These are phyloP conservation scores for Ceratotherium simum DNA, from an alignment of 2,113 vertebrate species.

Conservation along the genomic window DNA sequence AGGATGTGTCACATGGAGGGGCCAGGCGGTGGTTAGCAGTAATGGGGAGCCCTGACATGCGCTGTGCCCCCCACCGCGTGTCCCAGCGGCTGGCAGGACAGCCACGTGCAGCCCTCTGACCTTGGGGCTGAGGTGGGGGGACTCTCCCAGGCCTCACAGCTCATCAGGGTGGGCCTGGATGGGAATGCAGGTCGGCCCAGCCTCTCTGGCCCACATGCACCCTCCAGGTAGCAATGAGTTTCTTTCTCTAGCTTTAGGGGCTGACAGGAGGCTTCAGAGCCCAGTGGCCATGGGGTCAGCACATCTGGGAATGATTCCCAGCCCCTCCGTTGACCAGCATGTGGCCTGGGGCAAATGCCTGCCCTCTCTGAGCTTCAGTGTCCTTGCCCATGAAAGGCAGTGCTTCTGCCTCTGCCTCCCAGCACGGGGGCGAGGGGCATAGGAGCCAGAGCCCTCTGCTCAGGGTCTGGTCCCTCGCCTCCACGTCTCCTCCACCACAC, in stretches of 20 bases:
- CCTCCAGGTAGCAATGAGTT: background rate
- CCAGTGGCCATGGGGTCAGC: background rate
- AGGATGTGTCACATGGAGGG: background rate
- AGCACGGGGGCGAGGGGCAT: background rate
- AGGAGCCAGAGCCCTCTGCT: background rate
- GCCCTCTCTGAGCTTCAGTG: background rate
- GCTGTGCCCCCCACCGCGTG: background rate
- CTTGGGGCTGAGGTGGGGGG: background rate
- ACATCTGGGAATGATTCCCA: background rate
- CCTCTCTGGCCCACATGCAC: background rate
- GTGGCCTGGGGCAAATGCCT: background rate
- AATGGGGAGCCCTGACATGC: background rate
- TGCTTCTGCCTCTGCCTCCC: no score
- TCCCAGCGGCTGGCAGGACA: background rate
- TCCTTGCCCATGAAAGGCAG: background rate
- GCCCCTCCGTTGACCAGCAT: accelerated
- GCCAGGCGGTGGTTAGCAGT: background rate
- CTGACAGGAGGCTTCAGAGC: background rate
- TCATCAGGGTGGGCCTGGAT: accelerated
- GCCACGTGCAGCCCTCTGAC: background rate
- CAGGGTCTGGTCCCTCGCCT: background rate
- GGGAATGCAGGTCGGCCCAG: accelerated
- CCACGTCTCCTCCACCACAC: background rate
- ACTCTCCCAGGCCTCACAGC: background rate
- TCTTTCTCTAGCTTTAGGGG: background rate